Conservation (phyloP, 2,888 invertebrate genomes). For the Saturnia pavonia region DNA sequence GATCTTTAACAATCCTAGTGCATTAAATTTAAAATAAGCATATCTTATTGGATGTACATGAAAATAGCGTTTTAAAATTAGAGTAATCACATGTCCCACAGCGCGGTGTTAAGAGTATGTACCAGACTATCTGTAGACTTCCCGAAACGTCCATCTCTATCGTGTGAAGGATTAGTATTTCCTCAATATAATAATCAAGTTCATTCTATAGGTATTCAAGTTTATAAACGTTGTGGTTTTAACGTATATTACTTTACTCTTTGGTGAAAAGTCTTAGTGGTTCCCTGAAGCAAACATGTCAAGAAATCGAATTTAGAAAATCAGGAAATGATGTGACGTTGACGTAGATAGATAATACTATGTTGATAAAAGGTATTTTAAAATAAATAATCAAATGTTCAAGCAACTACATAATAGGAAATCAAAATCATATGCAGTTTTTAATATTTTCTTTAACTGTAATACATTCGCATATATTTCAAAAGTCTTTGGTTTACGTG, state of each 20-base stretch:
- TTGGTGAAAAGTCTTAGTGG: not conserved
- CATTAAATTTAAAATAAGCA: conserved; percentile 65
- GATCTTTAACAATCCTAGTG: conserved; percentile 27
- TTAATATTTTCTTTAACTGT: not conserved
- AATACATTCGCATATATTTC: not conserved
- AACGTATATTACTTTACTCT: not conserved
- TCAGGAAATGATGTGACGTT: not conserved
- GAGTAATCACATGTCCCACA: conserved; percentile 60
- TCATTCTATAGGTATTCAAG: not conserved
- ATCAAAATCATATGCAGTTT: not conserved
- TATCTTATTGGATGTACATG: conserved; percentile 50
- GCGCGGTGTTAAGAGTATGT: conserved; percentile 45
- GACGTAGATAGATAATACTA: not conserved
- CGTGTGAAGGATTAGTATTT: conserved; percentile 21
- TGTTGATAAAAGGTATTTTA: not conserved
- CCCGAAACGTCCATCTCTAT: conserved; percentile 61
- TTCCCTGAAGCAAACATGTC: not conserved
- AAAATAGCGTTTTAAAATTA: conserved; percentile 60
- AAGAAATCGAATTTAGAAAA: conserved; percentile 7
- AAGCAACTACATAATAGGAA: not conserved
- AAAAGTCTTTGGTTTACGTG: not conserved
- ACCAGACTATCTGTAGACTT: conserved; percentile 56
- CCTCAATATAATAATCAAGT: not conserved
- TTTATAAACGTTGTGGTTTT: not conserved
- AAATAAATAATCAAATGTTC: not conserved